phyloP scores from a whole-genome alignment of 2,797 vertebrate genomes.

The Rhinophrynus dorsalis region DNA sequence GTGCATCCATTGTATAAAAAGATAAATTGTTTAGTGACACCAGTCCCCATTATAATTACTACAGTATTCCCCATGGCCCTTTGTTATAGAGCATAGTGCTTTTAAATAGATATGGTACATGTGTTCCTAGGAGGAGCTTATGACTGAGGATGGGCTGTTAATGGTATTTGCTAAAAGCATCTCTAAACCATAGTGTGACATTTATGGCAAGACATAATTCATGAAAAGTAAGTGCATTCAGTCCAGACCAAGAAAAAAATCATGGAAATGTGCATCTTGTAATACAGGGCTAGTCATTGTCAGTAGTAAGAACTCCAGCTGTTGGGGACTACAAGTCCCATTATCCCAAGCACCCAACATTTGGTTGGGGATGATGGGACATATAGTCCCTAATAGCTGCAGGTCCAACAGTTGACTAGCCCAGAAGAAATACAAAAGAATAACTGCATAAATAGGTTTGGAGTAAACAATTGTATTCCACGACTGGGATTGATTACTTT shows the following conservation, averaged over 20 bases:
- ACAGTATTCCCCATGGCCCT: constrained; percentile 28
- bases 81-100: constrained; percentile 17
- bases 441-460: too few species aligned
- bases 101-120: constrained; percentile 16
- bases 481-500: too few species aligned
- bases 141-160: background rate
- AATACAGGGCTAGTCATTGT: too few species aligned
- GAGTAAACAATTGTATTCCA: too few species aligned
- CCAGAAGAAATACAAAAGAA: too few species aligned
- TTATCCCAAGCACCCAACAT: too few species aligned
- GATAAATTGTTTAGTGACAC: constrained; percentile 58
- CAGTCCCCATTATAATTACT: constrained; percentile 57
- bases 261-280: too few species aligned
- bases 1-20: constrained; percentile 57
- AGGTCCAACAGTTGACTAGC: too few species aligned
- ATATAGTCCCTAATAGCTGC: too few species aligned
- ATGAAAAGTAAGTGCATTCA: background rate
- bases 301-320: too few species aligned
- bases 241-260: background rate
- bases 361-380: too few species aligned
- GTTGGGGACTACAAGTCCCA: too few species aligned
- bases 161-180: background rate
- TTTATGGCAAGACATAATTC: background rate
- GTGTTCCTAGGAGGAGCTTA: background rate
- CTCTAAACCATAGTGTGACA: constrained; percentile 4